Percentiles rank a stretch among this genome's conserved stretches.
Evolutionary conservation across 1,140 invertebrate genomes (phyloP).

Genomic region (Zaprionus kolodkinae): DNA sequence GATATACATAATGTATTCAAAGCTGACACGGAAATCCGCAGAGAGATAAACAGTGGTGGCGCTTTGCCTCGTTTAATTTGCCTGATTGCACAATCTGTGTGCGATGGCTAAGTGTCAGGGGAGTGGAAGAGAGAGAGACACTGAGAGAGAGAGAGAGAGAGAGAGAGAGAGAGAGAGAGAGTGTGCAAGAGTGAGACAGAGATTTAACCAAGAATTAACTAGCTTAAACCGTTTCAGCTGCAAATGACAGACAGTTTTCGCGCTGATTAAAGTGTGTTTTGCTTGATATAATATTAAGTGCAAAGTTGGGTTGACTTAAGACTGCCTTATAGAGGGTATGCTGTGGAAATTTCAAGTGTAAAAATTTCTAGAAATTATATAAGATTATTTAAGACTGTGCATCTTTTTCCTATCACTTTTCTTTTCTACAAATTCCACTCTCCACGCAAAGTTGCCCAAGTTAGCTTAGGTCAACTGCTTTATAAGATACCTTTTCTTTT

Average conservation of each 20-base stretch:
- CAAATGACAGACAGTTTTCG: neutral
- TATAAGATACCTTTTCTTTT: neutral
- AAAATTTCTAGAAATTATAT: too few species aligned
- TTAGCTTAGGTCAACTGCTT: neutral
- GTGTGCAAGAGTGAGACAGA: neutral
- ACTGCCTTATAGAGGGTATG: too few species aligned
- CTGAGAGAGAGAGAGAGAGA: neutral
- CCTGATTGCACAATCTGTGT: slow-evolving; percentile 9
- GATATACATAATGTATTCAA: slow-evolving; percentile 4
- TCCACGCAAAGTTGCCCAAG: neutral
- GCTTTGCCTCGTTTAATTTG: slow-evolving; percentile 4
- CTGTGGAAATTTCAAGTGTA: too few species aligned
- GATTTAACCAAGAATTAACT: slow-evolving; percentile 2
- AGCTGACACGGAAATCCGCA: slow-evolving; percentile 11
- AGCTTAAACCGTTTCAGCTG: neutral
- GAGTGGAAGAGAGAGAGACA: neutral
- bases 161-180: neutral
- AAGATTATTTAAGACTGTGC: too few species aligned
- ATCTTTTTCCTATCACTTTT: too few species aligned
- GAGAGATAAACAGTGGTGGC: slow-evolving; percentile 1
- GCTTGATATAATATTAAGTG: too few species aligned
- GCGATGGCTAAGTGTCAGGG: neutral
- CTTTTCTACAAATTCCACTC: neutral
- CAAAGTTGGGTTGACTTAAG: too few species aligned
- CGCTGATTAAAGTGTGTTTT: neutral